A percentile compares a stretch with the other conserved stretches of the same genome.
Evolutionary conservation across 1,140 invertebrate species (phyloP).

Genomic region (Drosophila nasuta): DNA sequence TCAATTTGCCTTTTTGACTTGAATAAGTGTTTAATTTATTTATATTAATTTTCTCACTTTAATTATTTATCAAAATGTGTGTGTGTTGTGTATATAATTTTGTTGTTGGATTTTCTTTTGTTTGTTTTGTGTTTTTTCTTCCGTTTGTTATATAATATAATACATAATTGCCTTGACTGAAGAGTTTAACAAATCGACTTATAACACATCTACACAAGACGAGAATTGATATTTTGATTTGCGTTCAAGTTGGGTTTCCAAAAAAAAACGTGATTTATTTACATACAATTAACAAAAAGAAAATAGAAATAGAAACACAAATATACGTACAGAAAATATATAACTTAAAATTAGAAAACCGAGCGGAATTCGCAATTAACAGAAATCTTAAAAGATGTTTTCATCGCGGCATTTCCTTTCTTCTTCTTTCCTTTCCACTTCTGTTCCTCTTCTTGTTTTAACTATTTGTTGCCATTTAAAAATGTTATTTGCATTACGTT

Average conservation of each 20-base stretch:
- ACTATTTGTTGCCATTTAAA: conserved; percentile 24
- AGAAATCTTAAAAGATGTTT: conserved; percentile 57
- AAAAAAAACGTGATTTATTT: conserved; percentile 61
- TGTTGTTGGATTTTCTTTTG: conserved; percentile 16
- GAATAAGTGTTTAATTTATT: conserved; percentile 38
- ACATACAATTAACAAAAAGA: conserved; percentile 69
- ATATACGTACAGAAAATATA: conserved; percentile 36
- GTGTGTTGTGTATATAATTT: conserved; percentile 34
- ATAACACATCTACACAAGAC: conserved; percentile 65
- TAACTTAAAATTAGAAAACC: conserved; percentile 75
- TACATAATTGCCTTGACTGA: conserved; percentile 79
- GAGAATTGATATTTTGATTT: conserved; percentile 72
- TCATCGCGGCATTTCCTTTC: conserved; percentile 45
- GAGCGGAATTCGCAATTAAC: conserved; percentile 57
- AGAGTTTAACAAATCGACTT: conserved; percentile 62
- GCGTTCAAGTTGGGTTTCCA: conserved; percentile 37
- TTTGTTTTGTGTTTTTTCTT: conserved; percentile 29
- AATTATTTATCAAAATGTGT: conserved; percentile 44
- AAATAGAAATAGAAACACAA: conserved; percentile 38
- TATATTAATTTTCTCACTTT: conserved; percentile 22
- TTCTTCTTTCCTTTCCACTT: conserved; percentile 7
- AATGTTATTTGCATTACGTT: conserved; percentile 45
- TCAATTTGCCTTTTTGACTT: conserved; percentile 23
- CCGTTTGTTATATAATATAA: conserved; percentile 72
- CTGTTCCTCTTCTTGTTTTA: background rate